Conservation (phyloP, 2,888 invertebrate genomes). For the Venustoraphidia nigricollis region DNA sequence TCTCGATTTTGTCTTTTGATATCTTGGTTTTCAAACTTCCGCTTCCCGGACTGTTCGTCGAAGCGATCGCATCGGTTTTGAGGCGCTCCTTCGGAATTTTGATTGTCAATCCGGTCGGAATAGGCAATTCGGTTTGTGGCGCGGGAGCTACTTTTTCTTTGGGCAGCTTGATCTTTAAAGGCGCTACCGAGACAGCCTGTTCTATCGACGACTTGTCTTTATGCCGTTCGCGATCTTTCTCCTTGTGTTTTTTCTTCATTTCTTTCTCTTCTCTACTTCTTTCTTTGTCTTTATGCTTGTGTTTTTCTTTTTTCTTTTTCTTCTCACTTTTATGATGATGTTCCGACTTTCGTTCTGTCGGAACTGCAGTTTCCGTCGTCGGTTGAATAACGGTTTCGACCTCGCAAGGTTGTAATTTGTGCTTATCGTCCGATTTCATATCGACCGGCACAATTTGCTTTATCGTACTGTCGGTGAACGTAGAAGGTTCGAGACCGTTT, state of each 20-base stretch:
- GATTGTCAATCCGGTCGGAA: conserved; percentile 49
- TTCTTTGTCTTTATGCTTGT: conserved; percentile 62
- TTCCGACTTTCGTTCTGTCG: conserved; percentile 20
- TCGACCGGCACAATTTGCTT: conserved; percentile 32
- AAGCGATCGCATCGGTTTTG: conserved; percentile 29
- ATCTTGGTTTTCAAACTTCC: conserved; percentile 61
- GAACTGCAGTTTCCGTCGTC: conserved; percentile 23
- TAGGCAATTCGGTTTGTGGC: conserved; percentile 13
- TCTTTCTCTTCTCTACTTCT: conserved; percentile 44
- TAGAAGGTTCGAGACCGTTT: conserved; percentile 57
- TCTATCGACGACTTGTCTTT: conserved; percentile 24
- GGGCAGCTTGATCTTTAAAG: conserved; percentile 38
- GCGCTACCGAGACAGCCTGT: conserved; percentile 14
- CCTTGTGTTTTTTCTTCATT: conserved; percentile 62
- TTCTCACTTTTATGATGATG: conserved; percentile 25
- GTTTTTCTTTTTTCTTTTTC: conserved; percentile 64
- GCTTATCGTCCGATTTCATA: too few species aligned
- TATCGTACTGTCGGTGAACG: conserved; percentile 49
- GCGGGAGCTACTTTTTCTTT: conserved; percentile 35
- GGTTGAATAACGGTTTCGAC: too few species aligned
- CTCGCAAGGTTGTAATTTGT: too few species aligned
- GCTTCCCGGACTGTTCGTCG: conserved; percentile 23
- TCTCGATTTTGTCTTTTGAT: conserved; percentile 54
- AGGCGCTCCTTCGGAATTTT: conserved; percentile 67
- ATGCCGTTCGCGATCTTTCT: conserved; percentile 43